Evolutionary conservation across 2,888 invertebrate species (phyloP).

Genomic region (Euzophera pinguis): DNA sequence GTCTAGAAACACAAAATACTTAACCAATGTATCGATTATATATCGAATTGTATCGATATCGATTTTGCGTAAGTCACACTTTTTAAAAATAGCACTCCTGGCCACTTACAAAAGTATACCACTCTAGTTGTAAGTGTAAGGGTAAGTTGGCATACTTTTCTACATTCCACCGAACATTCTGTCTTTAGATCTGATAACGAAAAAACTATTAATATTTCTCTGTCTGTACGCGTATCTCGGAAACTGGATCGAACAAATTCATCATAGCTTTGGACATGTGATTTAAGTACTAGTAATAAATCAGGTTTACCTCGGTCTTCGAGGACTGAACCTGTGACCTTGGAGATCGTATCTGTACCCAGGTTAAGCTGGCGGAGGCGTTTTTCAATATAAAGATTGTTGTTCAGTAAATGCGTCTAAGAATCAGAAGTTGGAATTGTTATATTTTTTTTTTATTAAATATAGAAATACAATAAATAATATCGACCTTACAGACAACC

Average conservation of each 20-base stretch:
- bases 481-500: no score
- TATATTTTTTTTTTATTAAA: no score
- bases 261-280: conserved; percentile 8
- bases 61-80: no score
- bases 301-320: conserved; percentile 2
- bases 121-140: no score
- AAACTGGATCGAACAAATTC: conserved; percentile 12
- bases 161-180: not conserved
- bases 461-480: no score
- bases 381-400: not conserved
- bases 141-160: not conserved
- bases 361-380: not conserved
- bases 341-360: not conserved
- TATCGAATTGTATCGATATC: no score
- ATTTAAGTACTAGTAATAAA: conserved; percentile 11
- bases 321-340: conserved; percentile 9
- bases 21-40: no score
- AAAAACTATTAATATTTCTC: conserved; percentile 8
- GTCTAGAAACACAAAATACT: no score
- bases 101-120: no score
- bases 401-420: not conserved
- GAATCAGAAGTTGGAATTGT: not conserved
- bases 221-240: conserved; percentile 8
- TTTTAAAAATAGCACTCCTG: no score
- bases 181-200: conserved; percentile 1